Percentiles rank a stretch among this genome's conserved stretches.
Conservation (phyloP, 1,140 invertebrate genomes). For the Platorchestia sp. region DNA sequence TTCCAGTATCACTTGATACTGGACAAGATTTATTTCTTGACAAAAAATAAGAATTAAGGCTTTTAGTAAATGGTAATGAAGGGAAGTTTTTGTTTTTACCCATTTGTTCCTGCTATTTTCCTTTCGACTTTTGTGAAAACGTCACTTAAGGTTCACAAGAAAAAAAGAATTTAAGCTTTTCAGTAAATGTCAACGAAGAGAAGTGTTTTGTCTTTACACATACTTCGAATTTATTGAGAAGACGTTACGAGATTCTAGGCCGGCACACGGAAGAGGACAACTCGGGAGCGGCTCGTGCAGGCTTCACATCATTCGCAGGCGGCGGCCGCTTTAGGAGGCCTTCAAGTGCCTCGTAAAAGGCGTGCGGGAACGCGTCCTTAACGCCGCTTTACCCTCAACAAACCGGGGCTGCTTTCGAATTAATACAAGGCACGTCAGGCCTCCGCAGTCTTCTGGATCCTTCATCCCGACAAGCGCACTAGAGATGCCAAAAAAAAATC, state of each 20-base stretch:
- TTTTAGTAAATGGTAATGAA: no score
- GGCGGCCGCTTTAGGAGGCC: background rate
- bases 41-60: no score
- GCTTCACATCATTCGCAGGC: background rate
- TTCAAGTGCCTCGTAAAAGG: slow-evolving; percentile 6
- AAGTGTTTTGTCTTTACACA: background rate
- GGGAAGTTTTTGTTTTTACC: no score
- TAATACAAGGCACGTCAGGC: background rate
- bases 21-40: no score
- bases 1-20: no score
- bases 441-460: background rate
- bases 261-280: background rate
- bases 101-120: background rate
- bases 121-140: background rate
- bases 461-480: background rate
- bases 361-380: background rate
- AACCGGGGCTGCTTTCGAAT: background rate
- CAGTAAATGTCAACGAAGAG: background rate
- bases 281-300: background rate
- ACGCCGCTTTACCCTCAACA: background rate
- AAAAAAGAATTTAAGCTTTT: background rate
- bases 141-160: background rate
- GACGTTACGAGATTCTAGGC: background rate
- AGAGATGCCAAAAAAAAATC: no score
- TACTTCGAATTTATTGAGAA: background rate